phyloP scores from a whole-genome alignment of 2,888 invertebrate genomes.

The Eupithecia vulgata region DNA sequence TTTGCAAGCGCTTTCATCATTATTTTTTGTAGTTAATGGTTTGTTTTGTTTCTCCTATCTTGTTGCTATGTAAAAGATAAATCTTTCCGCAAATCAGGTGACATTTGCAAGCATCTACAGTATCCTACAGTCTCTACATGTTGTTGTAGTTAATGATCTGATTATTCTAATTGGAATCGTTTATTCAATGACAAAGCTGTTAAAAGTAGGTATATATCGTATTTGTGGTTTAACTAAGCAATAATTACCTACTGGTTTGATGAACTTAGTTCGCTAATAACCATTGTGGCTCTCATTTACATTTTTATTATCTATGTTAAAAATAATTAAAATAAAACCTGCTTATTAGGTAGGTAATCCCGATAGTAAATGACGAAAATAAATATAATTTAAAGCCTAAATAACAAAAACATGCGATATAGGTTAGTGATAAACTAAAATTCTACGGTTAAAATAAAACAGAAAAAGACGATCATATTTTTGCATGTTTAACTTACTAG shows the following conservation, averaged over 20 bases:
- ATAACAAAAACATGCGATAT: not conserved
- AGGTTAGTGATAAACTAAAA: not conserved
- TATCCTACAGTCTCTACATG: not conserved
- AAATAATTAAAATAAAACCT: not conserved
- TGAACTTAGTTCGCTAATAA: not conserved
- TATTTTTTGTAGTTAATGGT: not conserved
- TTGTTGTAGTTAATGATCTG: not conserved
- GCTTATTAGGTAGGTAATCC: not conserved
- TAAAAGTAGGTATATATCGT: not conserved
- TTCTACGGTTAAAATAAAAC: not conserved
- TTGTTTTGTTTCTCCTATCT: not conserved
- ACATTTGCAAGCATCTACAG: not conserved
- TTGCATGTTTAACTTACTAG: constrained; percentile 70
- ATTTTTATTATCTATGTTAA: not conserved
- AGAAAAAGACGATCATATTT: constrained; percentile 19
- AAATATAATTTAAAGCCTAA: not conserved
- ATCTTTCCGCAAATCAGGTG: not conserved
- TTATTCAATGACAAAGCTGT: not conserved
- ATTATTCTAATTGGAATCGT: not conserved
- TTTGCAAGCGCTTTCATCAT: not conserved
- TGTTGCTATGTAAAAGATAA: not conserved
- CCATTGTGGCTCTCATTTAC: not conserved
- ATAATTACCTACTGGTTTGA: not conserved
- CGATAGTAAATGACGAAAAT: not conserved
- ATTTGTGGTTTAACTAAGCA: constrained; percentile 4